Base-by-base conservation (phyloP, 2,797 vertebrate species). In the Neosilurus hyrtlii region DNA sequence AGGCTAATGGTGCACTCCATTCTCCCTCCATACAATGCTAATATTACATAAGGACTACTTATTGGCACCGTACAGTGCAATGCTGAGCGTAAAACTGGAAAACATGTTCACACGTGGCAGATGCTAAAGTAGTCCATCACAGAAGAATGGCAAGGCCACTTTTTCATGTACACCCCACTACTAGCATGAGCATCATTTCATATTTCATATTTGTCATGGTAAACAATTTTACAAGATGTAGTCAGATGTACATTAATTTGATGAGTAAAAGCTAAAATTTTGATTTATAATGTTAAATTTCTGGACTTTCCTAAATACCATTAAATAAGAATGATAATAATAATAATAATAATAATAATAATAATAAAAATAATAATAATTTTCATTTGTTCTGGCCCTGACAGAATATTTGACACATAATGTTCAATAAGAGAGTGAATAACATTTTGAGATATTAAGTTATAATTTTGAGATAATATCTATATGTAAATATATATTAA, bases 201-300 rank as follows among this genome's bases (percentile, higher is more conserved):
- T 85, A 91, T 76, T 89, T 83, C 88, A 85, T 85, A 92, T 90
- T 71, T 88, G 80, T 88, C 83, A 86, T 86, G 81, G 89, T 91
- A 92, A 92, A 94, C 90, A 92, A 91, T 91, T 91, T 92, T 89
- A 93, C 93, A 93, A 92, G 88, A 93, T 92, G 89, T 91, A 22
- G 43, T 51, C 57, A 63, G 61, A 83, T 65, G 78, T 72, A 35
- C 81, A 49, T 68, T 22, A 12, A 37, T 56, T 51, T 82, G 30
- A 30, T 30, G 30, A 30, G 30, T 30, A 30, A 30, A 30, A 30
- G 10, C n/a, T 1, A 30, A 54, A 5, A 26, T 24, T 72, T 26
- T 72, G n/a, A 54, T 26, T 26, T 72, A 52, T n/a, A 72, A 72
- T 72, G n/a, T 4, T 26, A 24, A 54, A 73, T 54, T 54, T 26